phyloP scores from a whole-genome alignment of 2,888 invertebrate species.

The Pocota personata region DNA sequence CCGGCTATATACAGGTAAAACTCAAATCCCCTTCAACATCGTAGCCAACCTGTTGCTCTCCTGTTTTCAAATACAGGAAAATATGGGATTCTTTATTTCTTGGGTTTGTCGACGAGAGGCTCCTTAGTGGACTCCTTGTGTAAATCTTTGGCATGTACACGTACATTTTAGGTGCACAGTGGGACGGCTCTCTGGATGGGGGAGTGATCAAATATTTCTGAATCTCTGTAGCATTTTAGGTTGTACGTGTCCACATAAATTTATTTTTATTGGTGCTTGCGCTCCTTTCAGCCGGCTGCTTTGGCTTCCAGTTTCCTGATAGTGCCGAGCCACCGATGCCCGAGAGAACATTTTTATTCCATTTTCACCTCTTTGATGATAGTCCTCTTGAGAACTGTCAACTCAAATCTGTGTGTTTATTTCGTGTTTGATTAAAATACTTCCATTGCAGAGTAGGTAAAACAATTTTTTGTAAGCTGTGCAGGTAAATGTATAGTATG shows the following conservation, averaged over 20 bases:
- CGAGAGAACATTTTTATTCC: conserved; percentile 55
- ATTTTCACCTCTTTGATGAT: conserved; percentile 60
- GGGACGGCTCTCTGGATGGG: conserved; percentile 1
- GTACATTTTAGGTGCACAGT: conserved; percentile 37
- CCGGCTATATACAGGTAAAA: not conserved
- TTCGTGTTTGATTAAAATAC: conserved; percentile 55
- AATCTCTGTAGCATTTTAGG: conserved; percentile 59
- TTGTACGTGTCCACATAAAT: conserved; percentile 66
- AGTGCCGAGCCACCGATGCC: not conserved
- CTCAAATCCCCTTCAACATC: not conserved
- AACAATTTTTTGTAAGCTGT: not conserved
- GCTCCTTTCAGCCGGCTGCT: not conserved
- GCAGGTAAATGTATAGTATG: not conserved
- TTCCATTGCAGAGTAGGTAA: not conserved
- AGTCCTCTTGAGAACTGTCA: conserved; percentile 59
- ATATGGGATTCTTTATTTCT: conserved; percentile 31
- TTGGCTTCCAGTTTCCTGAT: not conserved
- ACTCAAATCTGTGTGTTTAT: conserved; percentile 52
- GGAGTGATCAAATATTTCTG: conserved; percentile 64
- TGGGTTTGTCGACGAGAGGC: conserved; percentile 15
- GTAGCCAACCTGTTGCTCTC: conserved; percentile 39
- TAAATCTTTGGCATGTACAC: conserved; percentile 51
- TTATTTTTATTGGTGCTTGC: conserved; percentile 50
- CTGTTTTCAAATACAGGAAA: conserved; percentile 18
- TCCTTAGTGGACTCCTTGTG: conserved; percentile 35